A percentile compares a stretch with the other conserved stretches of the same genome.
Conservation (phyloP, 2,888 invertebrate genomes). For the Athripsodes cinereus region DNA sequence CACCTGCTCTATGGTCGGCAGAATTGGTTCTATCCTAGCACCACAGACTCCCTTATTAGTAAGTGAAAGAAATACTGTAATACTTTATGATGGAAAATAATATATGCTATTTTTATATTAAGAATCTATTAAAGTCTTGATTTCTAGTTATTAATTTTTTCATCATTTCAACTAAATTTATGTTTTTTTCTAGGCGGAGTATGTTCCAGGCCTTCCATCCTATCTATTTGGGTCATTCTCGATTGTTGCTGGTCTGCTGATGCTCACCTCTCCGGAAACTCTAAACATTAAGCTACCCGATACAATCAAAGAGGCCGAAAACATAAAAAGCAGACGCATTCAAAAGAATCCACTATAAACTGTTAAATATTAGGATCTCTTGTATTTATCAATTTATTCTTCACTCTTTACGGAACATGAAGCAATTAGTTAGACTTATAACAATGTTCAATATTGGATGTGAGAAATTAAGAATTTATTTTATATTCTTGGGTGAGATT, state of each 20-base stretch:
- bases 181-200: constrained; percentile 40
- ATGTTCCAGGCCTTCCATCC: constrained; percentile 50
- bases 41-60: constrained; percentile 64
- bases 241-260: constrained; percentile 49
- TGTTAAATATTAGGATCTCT: too few species aligned
- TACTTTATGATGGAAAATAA: neutral
- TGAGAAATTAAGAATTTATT: too few species aligned
- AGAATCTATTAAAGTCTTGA: too few species aligned
- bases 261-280: constrained; percentile 59
- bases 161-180: neutral
- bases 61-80: constrained; percentile 30
- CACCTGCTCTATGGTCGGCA: constrained; percentile 58
- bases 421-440: too few species aligned
- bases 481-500: too few species aligned
- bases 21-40: constrained; percentile 59
- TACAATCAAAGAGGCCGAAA: constrained; percentile 54
- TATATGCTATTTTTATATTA: too few species aligned
- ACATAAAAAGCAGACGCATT: constrained; percentile 31
- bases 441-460: too few species aligned
- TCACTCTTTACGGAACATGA: too few species aligned
- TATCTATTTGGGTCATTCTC: constrained; percentile 54
- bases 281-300: constrained; percentile 54
- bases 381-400: too few species aligned
- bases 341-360: constrained; percentile 1
- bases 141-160: neutral